phyloP scores from a whole-genome alignment of 1,140 invertebrate genomes.

The Scaptomyza hsui region DNA sequence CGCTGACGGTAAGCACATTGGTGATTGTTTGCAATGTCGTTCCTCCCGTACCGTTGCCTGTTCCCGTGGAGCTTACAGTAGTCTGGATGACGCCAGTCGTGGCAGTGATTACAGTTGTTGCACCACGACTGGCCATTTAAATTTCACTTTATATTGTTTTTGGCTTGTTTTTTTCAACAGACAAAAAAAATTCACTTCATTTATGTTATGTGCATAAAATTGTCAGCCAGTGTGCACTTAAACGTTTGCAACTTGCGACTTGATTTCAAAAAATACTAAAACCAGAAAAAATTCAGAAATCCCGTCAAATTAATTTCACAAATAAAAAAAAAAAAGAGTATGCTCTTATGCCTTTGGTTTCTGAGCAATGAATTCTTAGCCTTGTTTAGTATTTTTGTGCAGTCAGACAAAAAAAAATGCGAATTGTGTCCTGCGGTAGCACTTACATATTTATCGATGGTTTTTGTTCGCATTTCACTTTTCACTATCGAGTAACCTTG shows the following conservation, averaged over 20 bases:
- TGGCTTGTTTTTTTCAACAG: not conserved
- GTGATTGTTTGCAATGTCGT: conserved; percentile 59
- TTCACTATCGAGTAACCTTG: conserved; percentile 18
- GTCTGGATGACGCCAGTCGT: conserved; percentile 46
- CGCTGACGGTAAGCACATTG: conserved; percentile 66
- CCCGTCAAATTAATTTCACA: too few species aligned
- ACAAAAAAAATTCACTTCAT: not conserved
- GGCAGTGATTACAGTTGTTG: conserved; percentile 43
- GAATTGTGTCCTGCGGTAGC: too few species aligned
- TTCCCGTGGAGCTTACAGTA: conserved; percentile 38
- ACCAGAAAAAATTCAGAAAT: not conserved
- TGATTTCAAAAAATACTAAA: not conserved
- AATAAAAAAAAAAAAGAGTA: too few species aligned
- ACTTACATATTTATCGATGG: conserved; percentile 14
- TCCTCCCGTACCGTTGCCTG: conserved; percentile 2
- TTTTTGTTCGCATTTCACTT: not conserved
- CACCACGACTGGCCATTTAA: conserved; percentile 69
- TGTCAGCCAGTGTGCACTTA: conserved; percentile 31
- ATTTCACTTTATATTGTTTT: not conserved
- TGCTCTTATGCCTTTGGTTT: too few species aligned
- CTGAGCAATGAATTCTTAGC: too few species aligned
- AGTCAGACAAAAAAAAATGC: too few species aligned
- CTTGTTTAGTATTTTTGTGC: too few species aligned
- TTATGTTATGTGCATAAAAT: conserved; percentile 13
- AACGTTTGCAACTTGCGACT: conserved; percentile 31